phyloP scores from a whole-genome alignment of 37 sponge, comb jelly and placozoan genomes.

The Beroe ovata region DNA sequence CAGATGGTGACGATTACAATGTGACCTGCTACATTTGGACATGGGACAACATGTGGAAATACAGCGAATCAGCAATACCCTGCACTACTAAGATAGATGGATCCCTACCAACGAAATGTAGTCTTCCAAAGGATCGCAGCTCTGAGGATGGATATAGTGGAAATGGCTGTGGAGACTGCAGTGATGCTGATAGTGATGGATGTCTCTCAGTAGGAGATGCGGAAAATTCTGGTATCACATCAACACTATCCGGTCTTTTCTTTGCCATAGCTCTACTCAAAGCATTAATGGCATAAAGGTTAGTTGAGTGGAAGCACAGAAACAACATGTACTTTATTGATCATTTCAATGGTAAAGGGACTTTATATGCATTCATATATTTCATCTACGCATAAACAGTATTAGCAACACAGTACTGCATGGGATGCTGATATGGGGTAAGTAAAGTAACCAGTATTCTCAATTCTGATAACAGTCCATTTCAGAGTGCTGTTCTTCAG shows the following conservation, averaged over 20 bases:
- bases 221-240: neutral
- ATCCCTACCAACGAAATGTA: neutral
- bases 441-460: too few species aligned
- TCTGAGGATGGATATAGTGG: neutral
- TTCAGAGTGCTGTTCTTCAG: too few species aligned
- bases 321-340: too few species aligned
- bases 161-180: neutral
- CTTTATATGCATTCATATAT: too few species aligned
- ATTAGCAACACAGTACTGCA: too few species aligned
- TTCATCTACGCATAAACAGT: too few species aligned
- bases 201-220: neutral
- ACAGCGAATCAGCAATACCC: neutral
- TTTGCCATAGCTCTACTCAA: too few species aligned
- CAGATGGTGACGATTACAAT: neutral
- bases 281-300: too few species aligned
- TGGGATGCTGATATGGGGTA: too few species aligned
- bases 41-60: neutral
- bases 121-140: neutral
- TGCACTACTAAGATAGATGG: neutral
- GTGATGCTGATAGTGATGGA: neutral
- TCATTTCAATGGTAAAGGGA: too few species aligned
- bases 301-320: too few species aligned
- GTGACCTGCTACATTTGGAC: neutral
- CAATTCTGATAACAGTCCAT: too few species aligned
- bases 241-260: neutral